These are phyloP conservation scores for Neolamprologus caudopunctatus DNA, from an alignment of 2,113 vertebrate species.

Conservation along the genomic window DNA sequence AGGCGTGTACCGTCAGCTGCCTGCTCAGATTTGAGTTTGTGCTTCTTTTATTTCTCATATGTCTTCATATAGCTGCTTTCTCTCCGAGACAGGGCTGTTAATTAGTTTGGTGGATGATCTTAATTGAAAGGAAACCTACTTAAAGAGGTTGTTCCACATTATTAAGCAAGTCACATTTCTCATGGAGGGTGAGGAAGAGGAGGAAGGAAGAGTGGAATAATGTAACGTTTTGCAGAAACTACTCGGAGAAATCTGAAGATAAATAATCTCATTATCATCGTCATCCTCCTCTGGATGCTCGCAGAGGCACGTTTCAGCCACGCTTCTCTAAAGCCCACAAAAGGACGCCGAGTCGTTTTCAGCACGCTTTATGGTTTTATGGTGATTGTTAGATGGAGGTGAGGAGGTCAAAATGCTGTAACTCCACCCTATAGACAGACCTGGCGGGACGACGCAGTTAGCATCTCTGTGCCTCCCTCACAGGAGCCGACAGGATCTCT, in stretches of 20 bases:
- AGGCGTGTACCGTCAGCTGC: not conserved
- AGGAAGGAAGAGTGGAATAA: not conserved
- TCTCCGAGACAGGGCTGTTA: not conserved
- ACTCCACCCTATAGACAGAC: not conserved
- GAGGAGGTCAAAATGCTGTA: not conserved
- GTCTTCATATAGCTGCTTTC: not conserved
- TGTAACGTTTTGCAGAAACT: not conserved
- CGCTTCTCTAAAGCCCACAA: not conserved
- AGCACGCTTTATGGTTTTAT: not conserved
- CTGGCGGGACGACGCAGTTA: not conserved
- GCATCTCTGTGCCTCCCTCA: not conserved
- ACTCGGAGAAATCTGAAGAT: not conserved
- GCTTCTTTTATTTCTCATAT: not conserved
- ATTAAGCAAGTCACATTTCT: not conserved
- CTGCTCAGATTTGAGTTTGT: not conserved
- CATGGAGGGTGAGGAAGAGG: not conserved
- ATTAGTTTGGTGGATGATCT: not conserved
- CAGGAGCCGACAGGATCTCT: not conserved
- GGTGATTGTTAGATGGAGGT: not conserved
- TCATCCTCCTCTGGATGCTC: not conserved
- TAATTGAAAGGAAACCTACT: constrained; percentile 1
- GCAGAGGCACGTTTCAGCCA: not conserved
- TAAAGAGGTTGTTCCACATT: not conserved
- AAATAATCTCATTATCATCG: not conserved
- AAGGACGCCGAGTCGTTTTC: not conserved